Evolutionary conservation across 2,113 vertebrate species (phyloP).

Genomic region (Actenoides lindsayi): DNA sequence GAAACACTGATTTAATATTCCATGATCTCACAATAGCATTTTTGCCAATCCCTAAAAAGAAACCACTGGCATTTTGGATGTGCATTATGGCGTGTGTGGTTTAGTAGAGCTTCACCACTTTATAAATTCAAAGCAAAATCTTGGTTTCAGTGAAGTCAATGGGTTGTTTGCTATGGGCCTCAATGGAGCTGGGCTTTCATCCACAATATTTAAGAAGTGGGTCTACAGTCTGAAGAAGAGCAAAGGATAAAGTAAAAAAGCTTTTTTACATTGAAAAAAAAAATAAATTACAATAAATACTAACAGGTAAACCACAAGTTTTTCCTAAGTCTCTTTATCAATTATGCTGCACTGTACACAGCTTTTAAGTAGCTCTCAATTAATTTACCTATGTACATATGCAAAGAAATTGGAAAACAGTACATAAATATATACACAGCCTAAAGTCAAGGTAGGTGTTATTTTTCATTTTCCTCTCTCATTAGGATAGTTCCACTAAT

Average conservation of each 20-base stretch:
- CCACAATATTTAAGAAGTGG: not conserved
- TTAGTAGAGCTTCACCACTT: not conserved
- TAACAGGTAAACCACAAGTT: not conserved
- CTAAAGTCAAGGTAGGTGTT: not conserved
- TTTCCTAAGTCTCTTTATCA: not conserved
- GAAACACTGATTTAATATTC: not conserved
- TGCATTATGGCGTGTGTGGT: not conserved
- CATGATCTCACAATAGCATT: not conserved
- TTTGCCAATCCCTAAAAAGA: not conserved
- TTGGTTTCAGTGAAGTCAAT: not conserved
- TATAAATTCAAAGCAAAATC: not conserved
- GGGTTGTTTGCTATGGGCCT: not conserved
- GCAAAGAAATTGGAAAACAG: not conserved
- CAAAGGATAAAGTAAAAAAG: not conserved
- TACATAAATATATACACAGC: not conserved
- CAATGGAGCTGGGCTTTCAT: not conserved
- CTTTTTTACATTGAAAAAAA: not conserved
- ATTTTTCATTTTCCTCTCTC: not conserved
- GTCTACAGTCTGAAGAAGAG: not conserved
- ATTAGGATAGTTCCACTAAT: not conserved
- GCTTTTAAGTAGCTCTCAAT: not conserved
- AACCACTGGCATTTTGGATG: slow-evolving; percentile 32
- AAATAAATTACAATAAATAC: not conserved
- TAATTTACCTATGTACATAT: not conserved
- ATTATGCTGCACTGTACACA: not conserved